Evolutionary conservation across 2,888 invertebrate genomes (phyloP).

Genomic region (Tryphoninae sp.): DNA sequence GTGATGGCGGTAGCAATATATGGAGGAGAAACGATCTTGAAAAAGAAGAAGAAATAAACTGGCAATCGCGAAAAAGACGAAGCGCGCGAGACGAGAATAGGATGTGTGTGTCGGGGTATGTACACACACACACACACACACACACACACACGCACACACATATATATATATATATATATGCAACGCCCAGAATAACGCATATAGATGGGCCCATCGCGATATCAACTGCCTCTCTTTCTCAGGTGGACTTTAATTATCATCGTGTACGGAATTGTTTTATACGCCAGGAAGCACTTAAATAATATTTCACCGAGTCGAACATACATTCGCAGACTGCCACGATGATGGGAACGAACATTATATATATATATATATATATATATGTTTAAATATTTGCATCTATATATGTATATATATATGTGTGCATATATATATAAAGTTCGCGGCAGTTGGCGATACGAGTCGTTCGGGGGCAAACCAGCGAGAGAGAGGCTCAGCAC

Average conservation of each 20-base stretch:
- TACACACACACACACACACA: neutral
- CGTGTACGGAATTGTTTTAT: slow-evolving; percentile 77
- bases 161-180: slow-evolving; percentile 34
- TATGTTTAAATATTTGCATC: slow-evolving; percentile 11
- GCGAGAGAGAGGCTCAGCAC: slow-evolving; percentile 44
- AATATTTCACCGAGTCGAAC: slow-evolving; percentile 78
- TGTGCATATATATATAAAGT: slow-evolving; percentile 29
- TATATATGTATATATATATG: slow-evolving; percentile 12
- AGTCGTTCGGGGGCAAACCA: slow-evolving; percentile 38
- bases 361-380: slow-evolving; percentile 14
- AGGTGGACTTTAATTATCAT: slow-evolving; percentile 79
- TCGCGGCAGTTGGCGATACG: slow-evolving; percentile 47
- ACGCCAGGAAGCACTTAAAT: slow-evolving; percentile 81
- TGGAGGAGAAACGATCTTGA: neutral
- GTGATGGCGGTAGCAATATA: slow-evolving; percentile 45
- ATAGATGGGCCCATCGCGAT: slow-evolving; percentile 56
- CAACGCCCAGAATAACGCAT: slow-evolving; percentile 55
- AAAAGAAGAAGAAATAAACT: neutral
- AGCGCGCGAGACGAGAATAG: slow-evolving; percentile 26
- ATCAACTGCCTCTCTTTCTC: slow-evolving; percentile 55
- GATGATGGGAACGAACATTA: slow-evolving; percentile 52
- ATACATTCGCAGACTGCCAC: slow-evolving; percentile 50
- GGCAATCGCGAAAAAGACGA: slow-evolving; percentile 45
- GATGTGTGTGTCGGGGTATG: slow-evolving; percentile 21
- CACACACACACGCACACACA: no score